A percentile compares a stretch with the other conserved stretches of the same genome.
phyloP scores from a whole-genome alignment of 2,113 vertebrate species.

The Solenodon paradoxus region DNA sequence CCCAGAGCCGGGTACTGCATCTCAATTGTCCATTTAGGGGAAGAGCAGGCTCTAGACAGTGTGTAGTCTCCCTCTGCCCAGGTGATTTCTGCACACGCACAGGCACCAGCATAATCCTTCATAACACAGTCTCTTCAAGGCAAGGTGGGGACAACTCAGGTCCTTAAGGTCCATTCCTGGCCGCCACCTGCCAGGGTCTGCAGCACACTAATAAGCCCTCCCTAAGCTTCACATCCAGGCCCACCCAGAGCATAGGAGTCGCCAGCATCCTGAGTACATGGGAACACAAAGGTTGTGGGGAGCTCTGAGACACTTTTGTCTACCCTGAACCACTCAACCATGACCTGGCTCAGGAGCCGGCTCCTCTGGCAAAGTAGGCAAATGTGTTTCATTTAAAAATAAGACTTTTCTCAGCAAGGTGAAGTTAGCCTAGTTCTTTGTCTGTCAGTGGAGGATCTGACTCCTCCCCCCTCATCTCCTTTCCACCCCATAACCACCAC shows the following conservation, averaged over 20 bases:
- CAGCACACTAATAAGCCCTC: background rate
- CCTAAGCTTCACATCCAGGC: background rate
- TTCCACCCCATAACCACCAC: no score
- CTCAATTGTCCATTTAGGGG: fast-evolving
- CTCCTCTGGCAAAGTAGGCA: background rate
- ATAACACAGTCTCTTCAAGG: fast-evolving
- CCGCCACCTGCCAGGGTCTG: background rate
- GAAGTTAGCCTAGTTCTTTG: background rate
- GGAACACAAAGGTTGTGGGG: no score
- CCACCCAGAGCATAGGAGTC: background rate
- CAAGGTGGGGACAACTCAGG: no score
- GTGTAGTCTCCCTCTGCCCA: no score
- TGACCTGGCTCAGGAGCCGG: background rate
- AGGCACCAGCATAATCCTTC: no score
- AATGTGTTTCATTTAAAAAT: background rate
- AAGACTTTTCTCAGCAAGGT: background rate
- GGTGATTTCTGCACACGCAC: fast-evolving
- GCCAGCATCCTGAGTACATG: fast-evolving
- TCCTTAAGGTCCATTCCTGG: fast-evolving
- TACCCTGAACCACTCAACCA: background rate
- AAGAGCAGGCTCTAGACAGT: fast-evolving
- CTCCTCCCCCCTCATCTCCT: no score
- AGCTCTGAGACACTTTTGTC: fast-evolving
- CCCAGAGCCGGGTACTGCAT: fast-evolving
- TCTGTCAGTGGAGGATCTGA: fast-evolving